These are phyloP conservation scores for Pseudochirops cupreus DNA, from an alignment of 2,797 vertebrate species.

Conservation along the genomic window DNA sequence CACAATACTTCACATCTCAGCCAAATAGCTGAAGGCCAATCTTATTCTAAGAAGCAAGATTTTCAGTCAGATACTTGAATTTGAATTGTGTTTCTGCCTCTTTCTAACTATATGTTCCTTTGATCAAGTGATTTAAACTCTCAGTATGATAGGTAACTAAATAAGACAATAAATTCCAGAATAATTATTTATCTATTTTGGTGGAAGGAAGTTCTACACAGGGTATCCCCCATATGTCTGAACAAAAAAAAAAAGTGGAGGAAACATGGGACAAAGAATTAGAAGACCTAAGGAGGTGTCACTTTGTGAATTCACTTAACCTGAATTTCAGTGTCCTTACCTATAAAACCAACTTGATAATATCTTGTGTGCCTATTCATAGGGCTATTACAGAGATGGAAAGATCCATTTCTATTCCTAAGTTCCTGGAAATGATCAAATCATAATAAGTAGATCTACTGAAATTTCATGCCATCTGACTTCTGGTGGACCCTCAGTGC, in stretches of 20 bases:
- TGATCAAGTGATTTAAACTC: not conserved
- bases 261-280: not conserved
- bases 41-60: not conserved
- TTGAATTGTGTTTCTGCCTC: not conserved
- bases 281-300: not conserved
- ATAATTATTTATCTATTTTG: not conserved
- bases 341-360: not conserved
- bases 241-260: not conserved
- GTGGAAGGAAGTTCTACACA: not conserved
- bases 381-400: not conserved
- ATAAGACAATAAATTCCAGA: not conserved
- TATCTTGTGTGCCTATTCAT: not conserved
- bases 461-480: not conserved
- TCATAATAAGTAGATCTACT: not conserved
- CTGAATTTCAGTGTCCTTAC: not conserved
- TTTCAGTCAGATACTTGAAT: not conserved
- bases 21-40: not conserved
- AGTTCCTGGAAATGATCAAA: not conserved
- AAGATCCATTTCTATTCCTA: not conserved
- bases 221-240: not conserved
- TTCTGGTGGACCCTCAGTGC: not conserved
- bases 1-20: not conserved
- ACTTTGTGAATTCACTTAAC: not conserved
- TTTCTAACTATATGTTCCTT: not conserved
- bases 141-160: not conserved